These are phyloP conservation scores for Ceriagrion tenellum DNA, from an alignment of 2,888 invertebrate genomes.

Conservation along the genomic window DNA sequence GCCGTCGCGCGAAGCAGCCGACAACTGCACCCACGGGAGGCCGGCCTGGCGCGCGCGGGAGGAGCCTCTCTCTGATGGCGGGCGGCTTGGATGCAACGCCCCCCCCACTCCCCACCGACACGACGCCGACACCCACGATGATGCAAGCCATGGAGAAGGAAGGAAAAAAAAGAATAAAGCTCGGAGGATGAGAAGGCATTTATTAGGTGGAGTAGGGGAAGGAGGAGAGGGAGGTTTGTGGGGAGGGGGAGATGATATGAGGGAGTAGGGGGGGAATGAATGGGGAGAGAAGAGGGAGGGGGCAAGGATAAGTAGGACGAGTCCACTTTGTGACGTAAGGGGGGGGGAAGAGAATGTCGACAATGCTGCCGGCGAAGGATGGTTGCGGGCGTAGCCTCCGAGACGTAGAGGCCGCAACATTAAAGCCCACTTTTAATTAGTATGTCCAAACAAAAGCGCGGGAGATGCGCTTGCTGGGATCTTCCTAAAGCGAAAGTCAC, in stretches of 20 bases:
- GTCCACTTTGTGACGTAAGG: not conserved
- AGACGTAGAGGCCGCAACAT: too few species aligned
- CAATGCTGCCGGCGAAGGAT: not conserved
- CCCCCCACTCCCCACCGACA: not conserved
- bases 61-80: too few species aligned
- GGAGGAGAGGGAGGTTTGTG: not conserved
- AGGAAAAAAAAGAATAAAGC: not conserved
- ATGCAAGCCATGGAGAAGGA: not conserved
- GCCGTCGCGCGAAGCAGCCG: not conserved
- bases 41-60: not conserved
- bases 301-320: slow-evolving; percentile 8
- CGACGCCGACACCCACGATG: not conserved
- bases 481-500: too few species aligned
- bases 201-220: not conserved
- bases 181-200: slow-evolving; percentile 19
- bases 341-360: not conserved
- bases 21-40: not conserved
- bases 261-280: not conserved
- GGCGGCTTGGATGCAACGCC: not conserved
- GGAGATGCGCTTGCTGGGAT: too few species aligned
- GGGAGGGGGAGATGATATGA: not conserved
- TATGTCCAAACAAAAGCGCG: too few species aligned
- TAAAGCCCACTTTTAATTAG: too few species aligned
- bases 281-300: not conserved
- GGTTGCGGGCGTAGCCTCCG: too few species aligned